Conservation (phyloP, 2,888 invertebrate species). For the Drosophila greeni region DNA sequence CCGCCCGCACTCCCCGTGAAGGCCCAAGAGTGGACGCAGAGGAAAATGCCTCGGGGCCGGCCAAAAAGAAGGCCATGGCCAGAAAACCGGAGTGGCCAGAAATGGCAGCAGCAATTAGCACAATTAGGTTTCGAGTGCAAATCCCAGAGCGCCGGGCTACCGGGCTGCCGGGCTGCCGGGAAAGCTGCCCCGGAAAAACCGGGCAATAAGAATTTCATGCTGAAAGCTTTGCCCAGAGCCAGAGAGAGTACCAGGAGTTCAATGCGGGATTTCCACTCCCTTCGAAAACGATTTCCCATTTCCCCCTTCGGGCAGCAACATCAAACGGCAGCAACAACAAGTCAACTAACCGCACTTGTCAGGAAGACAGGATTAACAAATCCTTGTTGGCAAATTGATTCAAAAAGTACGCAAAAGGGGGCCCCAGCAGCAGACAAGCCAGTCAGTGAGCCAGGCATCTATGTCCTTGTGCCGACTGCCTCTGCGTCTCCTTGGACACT, state of each 20-base stretch:
- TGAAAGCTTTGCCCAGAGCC: slow-evolving; percentile 56
- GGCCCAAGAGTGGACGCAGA: slow-evolving; percentile 3
- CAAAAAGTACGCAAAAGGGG: slow-evolving; percentile 68
- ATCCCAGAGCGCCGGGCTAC: slow-evolving; percentile 64
- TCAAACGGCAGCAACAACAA: slow-evolving; percentile 60
- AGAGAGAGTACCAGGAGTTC: slow-evolving; percentile 5
- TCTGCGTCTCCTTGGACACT: slow-evolving; percentile 22
- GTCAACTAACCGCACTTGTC: slow-evolving; percentile 77
- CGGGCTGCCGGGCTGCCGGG: slow-evolving; percentile 44
- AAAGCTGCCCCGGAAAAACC: slow-evolving; percentile 28
- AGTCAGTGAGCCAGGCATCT: slow-evolving; percentile 15
- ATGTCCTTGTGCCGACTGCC: slow-evolving; percentile 21
- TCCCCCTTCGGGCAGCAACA: slow-evolving; percentile 47
- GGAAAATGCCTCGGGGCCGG: slow-evolving; percentile 37
- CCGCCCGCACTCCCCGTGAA: too few species aligned
- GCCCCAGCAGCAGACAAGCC: slow-evolving; percentile 33
- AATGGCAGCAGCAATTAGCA: slow-evolving; percentile 64
- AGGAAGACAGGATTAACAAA: slow-evolving; percentile 78
- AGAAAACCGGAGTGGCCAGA: slow-evolving; percentile 5
- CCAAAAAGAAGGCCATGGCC: slow-evolving; percentile 35
- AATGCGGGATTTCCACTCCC: slow-evolving; percentile 20
- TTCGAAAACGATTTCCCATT: slow-evolving; percentile 11
- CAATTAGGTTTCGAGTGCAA: slow-evolving; percentile 75
- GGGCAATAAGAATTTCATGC: slow-evolving; percentile 66
- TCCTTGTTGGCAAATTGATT: slow-evolving; percentile 77